Percentiles rank a stretch among this genome's conserved stretches.
phyloP scores from a whole-genome alignment of 2,888 invertebrate species.

The Cephus pygmeus region DNA sequence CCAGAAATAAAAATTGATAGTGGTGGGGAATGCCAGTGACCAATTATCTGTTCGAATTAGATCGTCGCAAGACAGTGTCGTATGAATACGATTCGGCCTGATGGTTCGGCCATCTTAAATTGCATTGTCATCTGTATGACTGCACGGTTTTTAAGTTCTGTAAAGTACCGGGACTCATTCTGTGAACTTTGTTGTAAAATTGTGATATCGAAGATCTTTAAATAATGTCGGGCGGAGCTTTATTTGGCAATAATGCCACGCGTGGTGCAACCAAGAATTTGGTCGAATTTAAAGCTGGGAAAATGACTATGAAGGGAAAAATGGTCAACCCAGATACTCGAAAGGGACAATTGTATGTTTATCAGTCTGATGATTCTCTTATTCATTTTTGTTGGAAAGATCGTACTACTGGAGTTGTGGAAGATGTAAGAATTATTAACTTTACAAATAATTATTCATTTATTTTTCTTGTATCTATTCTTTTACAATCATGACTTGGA shows the following conservation, averaged over 20 bases:
- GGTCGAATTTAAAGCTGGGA: slow-evolving; percentile 95
- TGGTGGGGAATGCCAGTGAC: background rate
- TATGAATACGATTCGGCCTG: background rate
- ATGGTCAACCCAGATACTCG: slow-evolving; percentile 95
- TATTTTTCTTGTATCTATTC: background rate
- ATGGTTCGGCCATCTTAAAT: slow-evolving; percentile 38
- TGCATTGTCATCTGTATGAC: slow-evolving; percentile 47
- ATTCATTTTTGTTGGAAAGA: slow-evolving; percentile 99
- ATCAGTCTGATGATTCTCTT: slow-evolving; percentile 95
- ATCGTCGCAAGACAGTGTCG: background rate
- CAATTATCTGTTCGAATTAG: background rate
- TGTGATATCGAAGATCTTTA: slow-evolving; percentile 3
- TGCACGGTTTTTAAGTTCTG: background rate
- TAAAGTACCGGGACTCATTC: slow-evolving; percentile 5
- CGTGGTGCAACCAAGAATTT: slow-evolving; percentile 89
- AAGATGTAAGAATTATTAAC: slow-evolving; percentile 75
- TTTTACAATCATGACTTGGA: background rate
- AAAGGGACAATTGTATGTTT: slow-evolving; percentile 94
- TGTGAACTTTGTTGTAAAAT: slow-evolving; percentile 1
- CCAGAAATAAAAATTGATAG: background rate
- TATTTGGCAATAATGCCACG: slow-evolving; percentile 81
- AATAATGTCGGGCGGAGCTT: slow-evolving; percentile 71
- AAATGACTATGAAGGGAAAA: slow-evolving; percentile 93
- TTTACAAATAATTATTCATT: background rate
- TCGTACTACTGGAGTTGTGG: slow-evolving; percentile 89